These are phyloP conservation scores for Maniola jurtina DNA, from an alignment of 1,140 invertebrate species.

Conservation along the genomic window DNA sequence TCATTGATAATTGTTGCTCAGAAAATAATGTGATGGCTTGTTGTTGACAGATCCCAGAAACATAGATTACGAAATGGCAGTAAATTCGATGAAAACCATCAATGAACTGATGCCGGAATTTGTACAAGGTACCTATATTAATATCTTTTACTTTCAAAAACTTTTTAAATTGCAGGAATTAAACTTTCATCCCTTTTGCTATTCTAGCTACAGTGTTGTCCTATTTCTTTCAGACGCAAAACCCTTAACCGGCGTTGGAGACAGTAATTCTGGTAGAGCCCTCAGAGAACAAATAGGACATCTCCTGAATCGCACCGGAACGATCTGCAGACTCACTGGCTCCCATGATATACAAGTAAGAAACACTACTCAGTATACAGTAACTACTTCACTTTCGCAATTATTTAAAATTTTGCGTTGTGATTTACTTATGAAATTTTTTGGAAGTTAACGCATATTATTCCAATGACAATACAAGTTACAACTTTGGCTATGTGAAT, in stretches of 20 bases:
- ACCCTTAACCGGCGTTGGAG: constrained; percentile 38
- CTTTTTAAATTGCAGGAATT: too few species aligned
- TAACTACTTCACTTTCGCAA: background rate
- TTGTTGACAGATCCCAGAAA: constrained; percentile 50
- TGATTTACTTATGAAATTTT: too few species aligned
- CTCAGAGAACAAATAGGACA: constrained; percentile 41
- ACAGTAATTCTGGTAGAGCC: constrained; percentile 31
- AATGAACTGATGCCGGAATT: constrained; percentile 54
- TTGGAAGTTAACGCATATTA: too few species aligned
- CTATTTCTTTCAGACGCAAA: constrained; percentile 42
- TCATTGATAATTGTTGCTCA: background rate
- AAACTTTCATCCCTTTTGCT: too few species aligned
- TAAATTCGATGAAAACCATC: constrained; percentile 57
- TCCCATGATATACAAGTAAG: constrained; percentile 37
- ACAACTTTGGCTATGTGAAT: too few species aligned
- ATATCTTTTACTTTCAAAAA: too few species aligned
- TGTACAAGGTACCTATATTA: constrained; percentile 39
- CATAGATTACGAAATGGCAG: constrained; percentile 54
- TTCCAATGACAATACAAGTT: too few species aligned
- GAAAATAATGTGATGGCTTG: too few species aligned
- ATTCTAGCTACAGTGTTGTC: too few species aligned
- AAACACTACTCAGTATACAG: background rate
- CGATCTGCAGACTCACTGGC: constrained; percentile 41
- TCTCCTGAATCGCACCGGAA: constrained; percentile 40
- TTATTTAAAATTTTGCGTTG: too few species aligned